phyloP scores from a whole-genome alignment of 2,797 vertebrate genomes.

The Myotis pilosus region DNA sequence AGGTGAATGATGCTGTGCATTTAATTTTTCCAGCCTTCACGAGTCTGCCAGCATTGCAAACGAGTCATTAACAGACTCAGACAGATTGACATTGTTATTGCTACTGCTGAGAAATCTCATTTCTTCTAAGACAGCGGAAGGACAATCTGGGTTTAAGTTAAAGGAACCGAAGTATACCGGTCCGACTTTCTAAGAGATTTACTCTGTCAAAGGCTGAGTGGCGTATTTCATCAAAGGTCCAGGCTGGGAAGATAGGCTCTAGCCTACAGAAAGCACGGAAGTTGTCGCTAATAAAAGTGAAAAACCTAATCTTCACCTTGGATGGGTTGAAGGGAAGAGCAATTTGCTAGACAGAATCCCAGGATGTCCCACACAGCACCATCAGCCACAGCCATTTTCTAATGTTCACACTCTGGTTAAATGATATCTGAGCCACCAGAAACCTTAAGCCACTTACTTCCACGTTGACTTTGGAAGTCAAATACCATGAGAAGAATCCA shows the following conservation, averaged over 20 bases:
- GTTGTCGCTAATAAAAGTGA: background rate
- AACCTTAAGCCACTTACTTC: background rate
- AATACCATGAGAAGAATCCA: background rate
- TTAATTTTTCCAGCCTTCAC: constrained; percentile 52
- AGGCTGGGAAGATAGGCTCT: background rate
- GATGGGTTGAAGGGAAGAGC: background rate
- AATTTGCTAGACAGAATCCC: background rate
- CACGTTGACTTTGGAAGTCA: background rate
- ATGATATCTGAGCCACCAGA: background rate
- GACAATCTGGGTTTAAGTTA: constrained; percentile 32
- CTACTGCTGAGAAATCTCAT: constrained; percentile 48
- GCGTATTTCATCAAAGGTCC: background rate
- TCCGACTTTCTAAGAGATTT: background rate
- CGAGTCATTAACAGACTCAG: constrained; percentile 44
- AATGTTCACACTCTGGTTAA: background rate
- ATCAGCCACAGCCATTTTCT: background rate
- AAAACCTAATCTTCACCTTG: background rate
- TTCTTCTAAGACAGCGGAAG: constrained; percentile 37
- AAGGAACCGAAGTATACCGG: background rate
- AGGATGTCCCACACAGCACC: background rate
- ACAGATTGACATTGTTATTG: constrained; percentile 3
- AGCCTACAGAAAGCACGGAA: background rate
- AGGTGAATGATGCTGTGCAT: constrained; percentile 46
- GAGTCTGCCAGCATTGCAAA: background rate
- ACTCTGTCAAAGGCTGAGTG: background rate